phyloP scores from a whole-genome alignment of 1,140 invertebrate genomes.

The Pseudachorutes palmiensis region DNA sequence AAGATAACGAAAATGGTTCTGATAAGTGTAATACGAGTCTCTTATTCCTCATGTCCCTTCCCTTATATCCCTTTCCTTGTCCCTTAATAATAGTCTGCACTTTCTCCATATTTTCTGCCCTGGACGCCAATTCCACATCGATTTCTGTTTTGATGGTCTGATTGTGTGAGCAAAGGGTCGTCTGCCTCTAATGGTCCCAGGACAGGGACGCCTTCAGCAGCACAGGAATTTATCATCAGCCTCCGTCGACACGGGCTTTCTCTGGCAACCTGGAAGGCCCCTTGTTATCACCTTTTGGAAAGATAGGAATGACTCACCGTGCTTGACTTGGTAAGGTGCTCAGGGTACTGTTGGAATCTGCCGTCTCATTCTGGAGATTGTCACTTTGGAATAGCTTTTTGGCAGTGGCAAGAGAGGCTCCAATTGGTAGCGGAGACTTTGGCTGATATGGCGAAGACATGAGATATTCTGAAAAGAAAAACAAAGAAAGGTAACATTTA shows the following conservation, averaged over 20 bases:
- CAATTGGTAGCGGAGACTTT: slow-evolving; percentile 35
- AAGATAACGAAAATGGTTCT: slow-evolving; percentile 18
- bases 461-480: slow-evolving; percentile 36
- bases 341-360: slow-evolving; percentile 36
- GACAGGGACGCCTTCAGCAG: too few species aligned
- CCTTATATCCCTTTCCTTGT: too few species aligned
- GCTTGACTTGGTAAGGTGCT: slow-evolving; percentile 38
- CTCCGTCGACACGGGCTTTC: neutral
- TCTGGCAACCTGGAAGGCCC: neutral
- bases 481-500: slow-evolving; percentile 15
- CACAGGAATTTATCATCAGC: too few species aligned
- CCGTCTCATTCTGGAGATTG: slow-evolving; percentile 36
- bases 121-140: neutral
- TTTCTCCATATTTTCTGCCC: neutral
- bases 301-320: slow-evolving; percentile 24
- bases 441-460: slow-evolving; percentile 39
- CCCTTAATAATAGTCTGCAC: neutral
- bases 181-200: too few species aligned
- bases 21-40: too few species aligned
- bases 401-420: slow-evolving; percentile 35
- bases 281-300: neutral
- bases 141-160: neutral
- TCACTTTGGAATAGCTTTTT: slow-evolving; percentile 39
- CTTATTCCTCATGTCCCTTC: too few species aligned
- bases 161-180: too few species aligned